phyloP scores from a whole-genome alignment of 53 echinoderm and acorn worm genomes.

The Temnopleurus reevesii region DNA sequence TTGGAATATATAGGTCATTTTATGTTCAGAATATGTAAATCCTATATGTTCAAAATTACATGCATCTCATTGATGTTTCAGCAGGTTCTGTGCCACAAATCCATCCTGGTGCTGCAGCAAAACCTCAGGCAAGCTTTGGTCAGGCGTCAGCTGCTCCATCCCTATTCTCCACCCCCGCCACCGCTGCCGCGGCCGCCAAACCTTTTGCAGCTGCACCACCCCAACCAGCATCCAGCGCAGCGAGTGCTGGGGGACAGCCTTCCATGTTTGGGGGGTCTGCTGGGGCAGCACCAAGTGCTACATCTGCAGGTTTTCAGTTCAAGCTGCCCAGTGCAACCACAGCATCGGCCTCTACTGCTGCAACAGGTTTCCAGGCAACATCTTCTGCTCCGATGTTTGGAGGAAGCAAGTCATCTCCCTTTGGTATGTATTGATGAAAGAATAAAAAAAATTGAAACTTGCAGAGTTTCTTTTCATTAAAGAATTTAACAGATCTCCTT shows the following conservation, averaged over 20 bases:
- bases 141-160: not conserved
- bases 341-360: not conserved
- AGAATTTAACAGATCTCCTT: no score
- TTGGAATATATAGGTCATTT: no score
- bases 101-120: not conserved
- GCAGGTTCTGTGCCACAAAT: not conserved
- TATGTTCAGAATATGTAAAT: no score
- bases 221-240: not conserved
- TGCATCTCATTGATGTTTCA: not conserved
- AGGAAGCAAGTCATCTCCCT: slow-evolving; percentile 23
- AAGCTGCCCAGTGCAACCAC: slow-evolving; percentile 16
- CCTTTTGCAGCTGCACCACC: not conserved
- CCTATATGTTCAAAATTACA: not conserved
- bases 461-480: no score
- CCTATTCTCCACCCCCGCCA: not conserved
- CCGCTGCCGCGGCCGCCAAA: not conserved
- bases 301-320: slow-evolving; percentile 45
- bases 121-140: slow-evolving; percentile 6
- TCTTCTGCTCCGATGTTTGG: slow-evolving; percentile 5
- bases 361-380: not conserved
- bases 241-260: not conserved
- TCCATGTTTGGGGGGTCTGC: not conserved
- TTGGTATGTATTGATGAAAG: slow-evolving; percentile 1
- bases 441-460: no score
- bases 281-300: not conserved